These are phyloP conservation scores for Hydractinia symbiolongicarpus DNA, from an alignment of 30 jellyfish, hydroid and myxozoan genomes.

Conservation along the genomic window DNA sequence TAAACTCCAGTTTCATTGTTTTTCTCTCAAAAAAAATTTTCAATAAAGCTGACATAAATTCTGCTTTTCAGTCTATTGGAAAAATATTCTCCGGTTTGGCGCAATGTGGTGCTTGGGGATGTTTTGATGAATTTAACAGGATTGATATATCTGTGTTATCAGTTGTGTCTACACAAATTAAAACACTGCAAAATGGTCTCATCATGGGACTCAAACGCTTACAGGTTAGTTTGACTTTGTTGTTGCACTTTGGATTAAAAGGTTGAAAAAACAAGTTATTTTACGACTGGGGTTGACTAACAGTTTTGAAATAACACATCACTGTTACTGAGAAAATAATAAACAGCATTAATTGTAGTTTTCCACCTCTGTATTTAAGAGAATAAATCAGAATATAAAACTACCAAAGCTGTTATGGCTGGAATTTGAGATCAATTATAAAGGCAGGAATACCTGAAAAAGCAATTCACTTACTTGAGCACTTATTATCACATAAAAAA, in stretches of 20 bases:
- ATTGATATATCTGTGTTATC: constrained; percentile 96
- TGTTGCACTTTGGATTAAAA: background rate
- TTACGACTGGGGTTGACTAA: background rate
- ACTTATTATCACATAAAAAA: no score
- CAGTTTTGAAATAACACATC: background rate
- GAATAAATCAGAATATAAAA: no score
- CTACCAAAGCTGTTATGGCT: no score
- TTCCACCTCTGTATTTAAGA: no score
- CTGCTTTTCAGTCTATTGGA: constrained; percentile 85
- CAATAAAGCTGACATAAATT: background rate
- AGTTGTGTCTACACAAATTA: constrained; percentile 96
- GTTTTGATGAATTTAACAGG: constrained; percentile 98
- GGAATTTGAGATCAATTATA: no score
- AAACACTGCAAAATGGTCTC: constrained; percentile 85
- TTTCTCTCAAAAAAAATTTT: no score
- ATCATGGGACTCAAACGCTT: constrained; percentile 73
- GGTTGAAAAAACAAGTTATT: background rate
- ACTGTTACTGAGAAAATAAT: background rate
- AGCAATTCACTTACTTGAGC: no score
- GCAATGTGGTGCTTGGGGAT: constrained; percentile 99
- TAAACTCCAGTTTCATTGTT: no score
- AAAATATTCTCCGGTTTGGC: constrained; percentile 98
- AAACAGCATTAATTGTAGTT: background rate
- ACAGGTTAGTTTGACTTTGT: constrained; percentile 50
- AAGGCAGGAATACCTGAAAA: no score